Evolutionary conservation across 2,113 vertebrate genomes (phyloP), one percentile per base, ranked within the genome.

Genomic region (Vulpes lagopus): DNA sequence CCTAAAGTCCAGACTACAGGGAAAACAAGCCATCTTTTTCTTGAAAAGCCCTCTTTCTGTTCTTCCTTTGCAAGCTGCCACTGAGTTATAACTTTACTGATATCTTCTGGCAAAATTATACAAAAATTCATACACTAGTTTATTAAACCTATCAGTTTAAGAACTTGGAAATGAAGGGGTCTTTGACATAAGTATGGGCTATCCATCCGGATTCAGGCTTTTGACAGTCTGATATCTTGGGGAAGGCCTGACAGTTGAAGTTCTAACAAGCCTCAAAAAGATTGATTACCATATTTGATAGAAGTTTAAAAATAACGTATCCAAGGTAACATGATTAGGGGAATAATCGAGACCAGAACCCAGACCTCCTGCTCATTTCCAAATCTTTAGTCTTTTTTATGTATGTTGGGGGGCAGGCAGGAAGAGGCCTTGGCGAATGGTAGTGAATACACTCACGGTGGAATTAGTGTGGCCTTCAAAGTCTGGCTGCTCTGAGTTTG

Each of bases 201-300:
- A 14, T 85, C 49, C 12, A 27, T 87, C 23, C 60, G 38, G 59
- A 15, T 1, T 11, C 83, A 62, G 71, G 2, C 30, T 62, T 74
- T 51, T 55, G 1, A 51, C 11, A 96, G 25, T 82, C 51, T 38
- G 55, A 20, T n/a, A 90, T 5, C 22, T 73, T 23, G 22, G n/a
- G 17, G 22, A 30, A 74, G 23, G 43, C 51, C 10, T 74, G 11
- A 51, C 35, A 35, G 19, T 1, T 89, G 35, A 55, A 78, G 79
- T 92, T 74, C 71, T 80, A 80, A 55, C 9, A 89, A 35, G 17
- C 20, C 19, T 97, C 35, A 84, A 88, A 78, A 92, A 84, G 16
- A 51, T 0, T 30, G 19, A 73, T 11, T 3, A n/a, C 53, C 5
- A 2, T 12, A 57, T 79, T 17, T 82, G 20, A 64, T 6, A 60